Evolutionary conservation across 2,113 vertebrate genomes (phyloP).

Genomic region (Echinops telfairi): DNA sequence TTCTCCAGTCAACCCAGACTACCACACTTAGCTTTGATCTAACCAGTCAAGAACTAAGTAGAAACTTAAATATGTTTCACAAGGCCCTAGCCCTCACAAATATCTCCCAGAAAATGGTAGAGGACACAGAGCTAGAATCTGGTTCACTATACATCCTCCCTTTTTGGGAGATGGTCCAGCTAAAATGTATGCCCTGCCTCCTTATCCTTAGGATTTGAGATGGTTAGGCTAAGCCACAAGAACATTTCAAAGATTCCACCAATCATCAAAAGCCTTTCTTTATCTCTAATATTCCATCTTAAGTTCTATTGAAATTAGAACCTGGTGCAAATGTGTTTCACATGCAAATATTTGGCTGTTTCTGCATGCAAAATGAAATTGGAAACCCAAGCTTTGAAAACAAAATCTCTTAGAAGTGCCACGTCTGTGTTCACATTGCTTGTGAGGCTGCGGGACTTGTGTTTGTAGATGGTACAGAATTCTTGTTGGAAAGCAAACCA

Average conservation of each 20-base stretch:
- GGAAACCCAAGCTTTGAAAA: slow-evolving; percentile 65
- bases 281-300: slow-evolving; percentile 50
- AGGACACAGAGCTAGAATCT: background rate
- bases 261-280: slow-evolving; percentile 23
- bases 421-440: background rate
- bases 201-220: background rate
- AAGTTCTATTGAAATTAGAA: slow-evolving; percentile 62
- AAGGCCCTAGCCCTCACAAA: background rate
- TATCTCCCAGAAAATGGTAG: background rate
- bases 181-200: background rate
- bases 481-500: background rate
- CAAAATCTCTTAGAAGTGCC: background rate
- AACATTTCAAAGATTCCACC: background rate
- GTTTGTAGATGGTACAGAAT: background rate
- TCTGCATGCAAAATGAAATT: slow-evolving; percentile 44
- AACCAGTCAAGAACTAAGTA: slow-evolving; percentile 11
- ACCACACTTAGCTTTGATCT: background rate
- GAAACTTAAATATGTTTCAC: background rate
- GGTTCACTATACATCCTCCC: background rate
- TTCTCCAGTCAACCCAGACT: too few relatives aligned
- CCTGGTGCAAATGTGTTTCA: slow-evolving; percentile 41
- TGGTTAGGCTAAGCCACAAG: background rate
- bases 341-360: slow-evolving; percentile 63
- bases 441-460: background rate
- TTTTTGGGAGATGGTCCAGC: background rate